Base-by-base conservation (phyloP, 2,797 vertebrate species). In the Danionella dracula region DNA sequence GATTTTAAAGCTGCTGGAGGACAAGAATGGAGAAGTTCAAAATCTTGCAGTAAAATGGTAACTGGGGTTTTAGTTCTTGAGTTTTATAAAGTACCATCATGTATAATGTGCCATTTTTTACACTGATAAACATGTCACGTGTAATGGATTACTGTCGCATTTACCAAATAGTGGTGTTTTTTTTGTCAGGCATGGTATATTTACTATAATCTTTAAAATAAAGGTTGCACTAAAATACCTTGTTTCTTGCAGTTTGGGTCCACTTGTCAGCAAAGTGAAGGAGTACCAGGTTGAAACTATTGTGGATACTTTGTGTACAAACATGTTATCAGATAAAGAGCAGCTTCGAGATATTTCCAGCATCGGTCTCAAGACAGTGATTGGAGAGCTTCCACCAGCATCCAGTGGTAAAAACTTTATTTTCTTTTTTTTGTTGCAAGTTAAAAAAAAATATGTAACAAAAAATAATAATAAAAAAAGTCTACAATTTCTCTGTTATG, bases 251-350 rank as follows among this genome's bases (percentile, higher is more conserved):
- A 99, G 97, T 79, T 89, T 99, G 75, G 97, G 97, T 1, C 97
- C 96, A 6, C 90, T 99, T 84, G 97, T 99, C 79, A 98, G 95
- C 81, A 99, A 99, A 85, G 97, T 99, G 80, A 99, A 99, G 86
- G 96, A 99, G 85, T 99, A 99, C 83, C 97, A 99, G 87, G 97
- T 99, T 72, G 97, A 99, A 82, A 99, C 97, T 2, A 98, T 99
- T 79, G 97, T 99, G 75, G 97, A 99, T 85, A 99, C 97, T 0
- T 89, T 99, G 71, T 99, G 97, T 85, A 98, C 96, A 79, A 99
- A 99, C 84, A 99, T 99, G 97, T 90, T 99, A 82, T 99, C 97
- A 12, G 97, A 99, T 86, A 99, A 99, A 82, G 97, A 99, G 34
- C 97, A 99, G 66, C 91, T 99, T 45, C 83, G 97, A 78, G 97